Evolutionary conservation across 1,140 invertebrate species (phyloP).

Genomic region (Drosophila baimaii): DNA sequence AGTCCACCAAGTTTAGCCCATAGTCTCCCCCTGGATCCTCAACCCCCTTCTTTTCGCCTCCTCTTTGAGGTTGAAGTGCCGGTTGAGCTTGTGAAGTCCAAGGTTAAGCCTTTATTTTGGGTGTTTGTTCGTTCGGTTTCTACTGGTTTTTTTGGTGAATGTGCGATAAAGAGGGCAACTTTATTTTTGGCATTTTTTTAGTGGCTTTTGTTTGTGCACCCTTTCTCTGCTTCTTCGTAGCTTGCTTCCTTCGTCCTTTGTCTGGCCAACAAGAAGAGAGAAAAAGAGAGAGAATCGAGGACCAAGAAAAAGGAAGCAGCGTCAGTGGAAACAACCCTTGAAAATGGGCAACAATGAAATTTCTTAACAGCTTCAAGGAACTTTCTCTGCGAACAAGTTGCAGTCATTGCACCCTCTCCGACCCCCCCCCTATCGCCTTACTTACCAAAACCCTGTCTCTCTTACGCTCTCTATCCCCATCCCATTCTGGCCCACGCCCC

Average conservation of each 20-base stretch:
- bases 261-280: constrained; percentile 19
- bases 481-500: constrained; percentile 27
- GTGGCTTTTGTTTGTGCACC: constrained; percentile 36
- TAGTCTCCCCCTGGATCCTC: not conserved
- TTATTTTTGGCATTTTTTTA: constrained; percentile 44
- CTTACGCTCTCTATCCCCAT: constrained; percentile 2
- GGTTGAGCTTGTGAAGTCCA: constrained; percentile 56
- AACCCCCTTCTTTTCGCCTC: not conserved
- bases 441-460: constrained; percentile 2
- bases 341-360: constrained; percentile 64
- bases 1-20: constrained; percentile 23
- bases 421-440: not conserved
- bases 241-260: constrained; percentile 26
- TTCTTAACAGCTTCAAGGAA: constrained; percentile 63
- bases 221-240: constrained; percentile 8
- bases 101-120: constrained; percentile 64
- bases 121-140: constrained; percentile 20
- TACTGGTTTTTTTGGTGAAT: constrained; percentile 10
- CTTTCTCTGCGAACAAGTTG: constrained; percentile 65
- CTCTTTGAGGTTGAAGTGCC: constrained; percentile 27
- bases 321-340: constrained; percentile 42
- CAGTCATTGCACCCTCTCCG: constrained; percentile 67
- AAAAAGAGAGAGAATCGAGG: not conserved
- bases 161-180: constrained; percentile 49
- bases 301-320: constrained; percentile 16